Evolutionary conservation across 2,113 vertebrate species (phyloP).

Genomic region (Scortum barcoo): DNA sequence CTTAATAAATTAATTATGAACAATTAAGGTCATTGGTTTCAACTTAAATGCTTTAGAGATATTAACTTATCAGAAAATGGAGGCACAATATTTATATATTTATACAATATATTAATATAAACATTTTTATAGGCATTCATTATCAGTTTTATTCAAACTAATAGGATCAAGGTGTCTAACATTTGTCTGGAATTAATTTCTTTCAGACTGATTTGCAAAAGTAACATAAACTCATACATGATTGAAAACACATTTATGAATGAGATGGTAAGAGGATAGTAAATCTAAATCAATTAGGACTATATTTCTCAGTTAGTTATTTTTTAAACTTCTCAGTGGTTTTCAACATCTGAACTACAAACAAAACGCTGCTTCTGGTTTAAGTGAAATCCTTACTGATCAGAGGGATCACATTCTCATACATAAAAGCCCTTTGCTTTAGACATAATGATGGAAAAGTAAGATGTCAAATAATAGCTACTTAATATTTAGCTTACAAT

Average conservation of each 20-base stretch:
- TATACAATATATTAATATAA: too few relatives aligned
- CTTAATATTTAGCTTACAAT: background rate
- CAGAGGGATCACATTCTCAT: background rate
- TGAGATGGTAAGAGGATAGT: background rate
- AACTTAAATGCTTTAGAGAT: background rate
- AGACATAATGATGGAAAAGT: background rate
- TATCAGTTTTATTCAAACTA: background rate
- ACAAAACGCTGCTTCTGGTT: background rate
- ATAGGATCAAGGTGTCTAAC: background rate
- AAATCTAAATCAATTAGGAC: background rate
- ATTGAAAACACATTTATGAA: background rate
- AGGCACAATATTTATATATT: background rate
- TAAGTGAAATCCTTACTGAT: background rate
- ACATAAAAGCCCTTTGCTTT: background rate
- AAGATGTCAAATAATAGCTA: background rate
- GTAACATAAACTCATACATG: background rate
- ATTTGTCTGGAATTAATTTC: background rate
- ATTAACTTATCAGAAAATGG: background rate
- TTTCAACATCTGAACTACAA: too few relatives aligned
- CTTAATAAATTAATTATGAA: background rate
- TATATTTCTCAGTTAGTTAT: too few relatives aligned
- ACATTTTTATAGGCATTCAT: background rate
- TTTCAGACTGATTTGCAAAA: background rate
- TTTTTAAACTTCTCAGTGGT: too few relatives aligned
- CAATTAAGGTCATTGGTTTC: background rate